Evolutionary conservation across 1,140 invertebrate genomes (phyloP).

Genomic region (Archegozetes longisetosus): DNA sequence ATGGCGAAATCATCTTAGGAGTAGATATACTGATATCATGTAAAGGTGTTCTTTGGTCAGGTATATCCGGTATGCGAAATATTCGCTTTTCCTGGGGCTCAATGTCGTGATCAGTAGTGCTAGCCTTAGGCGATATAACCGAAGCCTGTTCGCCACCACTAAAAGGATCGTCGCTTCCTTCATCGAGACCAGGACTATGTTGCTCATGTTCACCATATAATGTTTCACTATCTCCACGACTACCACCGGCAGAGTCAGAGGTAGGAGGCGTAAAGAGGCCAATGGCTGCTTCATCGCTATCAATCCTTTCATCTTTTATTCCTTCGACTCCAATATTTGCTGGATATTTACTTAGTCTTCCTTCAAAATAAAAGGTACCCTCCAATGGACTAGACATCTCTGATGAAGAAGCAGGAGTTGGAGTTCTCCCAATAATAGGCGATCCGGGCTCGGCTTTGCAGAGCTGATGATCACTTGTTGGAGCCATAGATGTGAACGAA

Average conservation of each 20-base stretch:
- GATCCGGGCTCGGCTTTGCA: too few relatives aligned
- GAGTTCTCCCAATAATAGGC: too few relatives aligned
- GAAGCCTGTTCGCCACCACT: neutral
- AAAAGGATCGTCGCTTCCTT: neutral
- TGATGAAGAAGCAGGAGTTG: neutral
- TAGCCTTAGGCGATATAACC: neutral
- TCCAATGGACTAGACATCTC: neutral
- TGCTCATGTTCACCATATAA: neutral
- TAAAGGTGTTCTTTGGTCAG: too few relatives aligned
- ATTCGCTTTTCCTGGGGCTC: conserved; percentile 4
- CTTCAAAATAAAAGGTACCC: neutral
- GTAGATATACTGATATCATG: too few relatives aligned
- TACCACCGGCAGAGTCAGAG: conserved; percentile 7
- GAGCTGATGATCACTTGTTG: neutral
- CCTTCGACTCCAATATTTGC: neutral
- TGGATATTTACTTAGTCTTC: conserved; percentile 6
- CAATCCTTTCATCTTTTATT: neutral
- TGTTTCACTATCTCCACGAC: neutral
- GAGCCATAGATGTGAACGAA: neutral
- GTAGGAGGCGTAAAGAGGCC: conserved; percentile 16
- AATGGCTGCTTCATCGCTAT: conserved; percentile 10
- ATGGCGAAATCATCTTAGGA: too few relatives aligned
- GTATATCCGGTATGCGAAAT: too few relatives aligned
- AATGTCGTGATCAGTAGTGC: neutral
- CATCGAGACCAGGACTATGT: neutral